Evolutionary conservation across 1,140 invertebrate species (phyloP).

Genomic region (Drosophila novamexicana): DNA sequence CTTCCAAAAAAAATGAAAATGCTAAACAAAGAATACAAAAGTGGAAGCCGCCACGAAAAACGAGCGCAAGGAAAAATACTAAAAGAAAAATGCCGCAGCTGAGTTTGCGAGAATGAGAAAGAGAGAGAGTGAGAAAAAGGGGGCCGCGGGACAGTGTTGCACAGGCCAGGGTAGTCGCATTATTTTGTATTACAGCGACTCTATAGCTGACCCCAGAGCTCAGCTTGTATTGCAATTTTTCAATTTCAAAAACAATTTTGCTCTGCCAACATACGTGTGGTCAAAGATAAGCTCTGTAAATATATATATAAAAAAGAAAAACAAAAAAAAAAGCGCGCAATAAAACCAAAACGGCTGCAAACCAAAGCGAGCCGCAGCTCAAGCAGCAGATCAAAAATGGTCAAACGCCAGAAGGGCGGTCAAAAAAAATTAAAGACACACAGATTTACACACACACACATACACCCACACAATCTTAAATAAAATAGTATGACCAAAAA

Average conservation of each 20-base stretch:
- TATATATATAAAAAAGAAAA: slow-evolving; percentile 53
- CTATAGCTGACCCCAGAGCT: slow-evolving; percentile 50
- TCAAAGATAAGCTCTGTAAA: slow-evolving; percentile 82
- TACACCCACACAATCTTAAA: neutral
- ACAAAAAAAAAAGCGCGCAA: slow-evolving; percentile 47
- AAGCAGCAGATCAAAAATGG: slow-evolving; percentile 76
- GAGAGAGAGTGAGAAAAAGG: neutral
- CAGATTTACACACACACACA: neutral
- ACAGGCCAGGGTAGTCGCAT: slow-evolving; percentile 50
- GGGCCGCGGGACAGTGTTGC: neutral
- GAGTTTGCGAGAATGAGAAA: neutral
- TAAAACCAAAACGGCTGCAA: slow-evolving; percentile 68
- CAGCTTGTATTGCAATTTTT: slow-evolving; percentile 82
- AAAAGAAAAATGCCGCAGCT: slow-evolving; percentile 69
- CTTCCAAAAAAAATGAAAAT: slow-evolving; percentile 70
- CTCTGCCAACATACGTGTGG: slow-evolving; percentile 81
- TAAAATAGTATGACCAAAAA: slow-evolving; percentile 59
- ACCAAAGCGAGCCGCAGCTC: slow-evolving; percentile 79
- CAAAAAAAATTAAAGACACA: slow-evolving; percentile 36
- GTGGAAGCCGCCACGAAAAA: slow-evolving; percentile 57
- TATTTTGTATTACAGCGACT: slow-evolving; percentile 75
- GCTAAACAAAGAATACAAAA: slow-evolving; percentile 79
- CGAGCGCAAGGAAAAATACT: slow-evolving; percentile 61
- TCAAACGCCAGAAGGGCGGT: slow-evolving; percentile 74
- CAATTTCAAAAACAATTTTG: slow-evolving; percentile 83